These are phyloP conservation scores for Bembecia ichneumoniformis DNA, from an alignment of 2,888 invertebrate species.

Conservation along the genomic window DNA sequence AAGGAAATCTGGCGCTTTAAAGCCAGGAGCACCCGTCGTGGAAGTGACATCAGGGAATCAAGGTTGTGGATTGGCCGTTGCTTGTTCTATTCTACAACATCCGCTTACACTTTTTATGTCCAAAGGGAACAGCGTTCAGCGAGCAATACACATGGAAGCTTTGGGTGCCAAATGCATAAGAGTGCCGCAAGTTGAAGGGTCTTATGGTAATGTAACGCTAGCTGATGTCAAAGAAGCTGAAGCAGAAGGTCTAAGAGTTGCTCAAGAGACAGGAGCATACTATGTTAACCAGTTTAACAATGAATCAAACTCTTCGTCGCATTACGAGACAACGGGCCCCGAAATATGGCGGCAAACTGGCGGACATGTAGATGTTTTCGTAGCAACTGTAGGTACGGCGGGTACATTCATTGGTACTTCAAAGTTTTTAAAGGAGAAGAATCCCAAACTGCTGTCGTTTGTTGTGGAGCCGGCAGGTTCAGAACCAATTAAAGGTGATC, in stretches of 20 bases:
- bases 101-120: constrained; percentile 60
- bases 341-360: constrained; percentile 64
- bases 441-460: constrained; percentile 39
- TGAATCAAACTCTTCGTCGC: constrained; percentile 37
- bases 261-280: constrained; percentile 43
- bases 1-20: constrained; percentile 33
- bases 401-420: constrained; percentile 55
- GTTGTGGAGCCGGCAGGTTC: constrained; percentile 58
- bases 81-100: constrained; percentile 54
- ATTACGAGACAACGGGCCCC: constrained; percentile 57
- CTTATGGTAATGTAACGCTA: constrained; percentile 55
- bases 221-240: constrained; percentile 53
- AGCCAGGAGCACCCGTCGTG: constrained; percentile 45
- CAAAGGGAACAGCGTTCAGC: constrained; percentile 53
- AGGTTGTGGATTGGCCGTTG: constrained; percentile 59
- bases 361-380: constrained; percentile 50
- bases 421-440: constrained; percentile 51
- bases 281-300: constrained; percentile 59
- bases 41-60: constrained; percentile 64
- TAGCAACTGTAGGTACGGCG: constrained; percentile 56
- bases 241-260: constrained; percentile 36
- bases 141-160: constrained; percentile 63
- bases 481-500: constrained; percentile 50
- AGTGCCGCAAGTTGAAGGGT: constrained; percentile 61
- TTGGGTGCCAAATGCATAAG: constrained; percentile 53